Evolutionary conservation across 1,140 invertebrate species (phyloP), one percentile per base, ranked within the genome.

Genomic region (Trichogramma pretiosum): DNA sequence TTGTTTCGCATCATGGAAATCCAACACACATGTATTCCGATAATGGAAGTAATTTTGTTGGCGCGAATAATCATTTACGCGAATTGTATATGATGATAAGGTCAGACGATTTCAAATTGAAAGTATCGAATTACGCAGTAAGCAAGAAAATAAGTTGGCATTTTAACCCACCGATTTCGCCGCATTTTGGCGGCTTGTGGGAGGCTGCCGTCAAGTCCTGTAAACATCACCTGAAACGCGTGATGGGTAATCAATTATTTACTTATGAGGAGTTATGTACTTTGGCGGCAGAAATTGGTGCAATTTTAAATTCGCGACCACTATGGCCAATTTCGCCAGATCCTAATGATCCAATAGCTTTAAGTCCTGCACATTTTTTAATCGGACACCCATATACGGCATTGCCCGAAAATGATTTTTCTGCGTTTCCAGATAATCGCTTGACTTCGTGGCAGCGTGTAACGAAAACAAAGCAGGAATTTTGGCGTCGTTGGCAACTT

Each of bases 71-170:
- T n/a, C n/a, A n/a, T n/a, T n/a, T n/a, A n/a, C n/a, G n/a, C n/a
- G n/a, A n/a, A n/a, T n/a, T n/a, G n/a, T n/a, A n/a, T n/a, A n/a
- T n/a, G n/a, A n/a, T 39, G n/a, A 39, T 13, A 8, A 52, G 52
- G 32, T 40, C 26, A 11, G 46, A 17, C 8, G 54, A 58, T 45
- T 19, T 66, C 1, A 53, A 54, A 3, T 57, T 59, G 0, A 51
- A 60, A 24, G 48, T 53, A 1, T 64, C 65, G 43, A 14, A 65
- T 3, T 47, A 51, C n/a, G 53, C 58, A 3, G 46, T 68, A 4
- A n/a, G 33, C 39, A 22, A 54, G 9, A 46, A 38, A 10, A 47
- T 42, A 10, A 34, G 28, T 0, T 55, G 50, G 50, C 5, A 38
- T 1, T 46, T 55, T n/a, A 50, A 45, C 4, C 43, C 46, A 2